Conservation (phyloP, 2,113 vertebrate genomes). For the Gavialis gangeticus region DNA sequence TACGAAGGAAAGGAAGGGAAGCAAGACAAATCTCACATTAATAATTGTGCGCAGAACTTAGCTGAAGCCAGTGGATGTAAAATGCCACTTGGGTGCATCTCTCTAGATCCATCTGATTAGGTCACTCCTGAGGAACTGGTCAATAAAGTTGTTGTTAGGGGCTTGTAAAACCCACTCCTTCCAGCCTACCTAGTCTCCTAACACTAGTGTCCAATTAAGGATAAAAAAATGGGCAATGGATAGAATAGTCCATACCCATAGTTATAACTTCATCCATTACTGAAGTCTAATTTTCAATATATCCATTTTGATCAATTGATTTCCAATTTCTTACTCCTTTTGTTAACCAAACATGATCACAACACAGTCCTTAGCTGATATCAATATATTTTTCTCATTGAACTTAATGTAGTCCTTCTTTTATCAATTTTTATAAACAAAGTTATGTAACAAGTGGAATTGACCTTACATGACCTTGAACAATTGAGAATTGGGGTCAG, state of each 20-base stretch:
- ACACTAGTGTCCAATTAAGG: neutral
- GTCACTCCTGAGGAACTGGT: neutral
- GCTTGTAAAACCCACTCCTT: neutral
- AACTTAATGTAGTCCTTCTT: neutral
- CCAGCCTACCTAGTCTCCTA: neutral
- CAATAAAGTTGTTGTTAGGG: too few species aligned
- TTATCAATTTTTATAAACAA: neutral
- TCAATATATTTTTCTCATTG: neutral
- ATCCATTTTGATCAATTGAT: neutral
- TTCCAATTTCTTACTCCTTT: neutral
- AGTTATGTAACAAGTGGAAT: neutral
- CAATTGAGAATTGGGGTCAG: neutral
- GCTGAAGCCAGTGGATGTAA: neutral
- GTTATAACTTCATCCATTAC: neutral
- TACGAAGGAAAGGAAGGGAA: neutral
- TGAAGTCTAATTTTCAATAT: neutral
- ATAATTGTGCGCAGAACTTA: neutral
- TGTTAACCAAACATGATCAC: neutral
- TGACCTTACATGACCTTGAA: neutral
- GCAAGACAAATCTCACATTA: neutral
- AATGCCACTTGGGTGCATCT: neutral
- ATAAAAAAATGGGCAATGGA: neutral
- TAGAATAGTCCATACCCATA: accelerated
- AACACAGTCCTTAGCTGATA: neutral
- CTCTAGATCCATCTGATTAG: neutral